These are phyloP conservation scores for Lochmaea capreae DNA, from an alignment of 2,888 invertebrate genomes.

Conservation along the genomic window DNA sequence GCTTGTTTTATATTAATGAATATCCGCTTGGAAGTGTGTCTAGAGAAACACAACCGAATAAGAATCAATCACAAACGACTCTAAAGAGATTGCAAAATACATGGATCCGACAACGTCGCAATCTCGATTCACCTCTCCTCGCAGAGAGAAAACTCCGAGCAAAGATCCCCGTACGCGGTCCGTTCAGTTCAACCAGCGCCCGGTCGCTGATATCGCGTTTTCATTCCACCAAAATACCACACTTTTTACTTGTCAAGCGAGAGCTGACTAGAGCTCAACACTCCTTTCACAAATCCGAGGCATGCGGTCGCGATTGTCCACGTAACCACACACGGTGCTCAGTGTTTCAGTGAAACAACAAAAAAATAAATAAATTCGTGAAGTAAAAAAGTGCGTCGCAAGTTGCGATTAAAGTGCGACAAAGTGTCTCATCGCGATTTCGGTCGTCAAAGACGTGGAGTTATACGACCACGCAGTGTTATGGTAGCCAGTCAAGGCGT, in stretches of 20 bases:
- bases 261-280: slow-evolving; percentile 22
- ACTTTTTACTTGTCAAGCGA: slow-evolving; percentile 26
- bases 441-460: slow-evolving; percentile 52
- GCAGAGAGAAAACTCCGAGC: slow-evolving; percentile 40
- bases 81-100: neutral
- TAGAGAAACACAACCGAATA: no score
- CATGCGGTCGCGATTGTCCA: slow-evolving; percentile 30
- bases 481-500: slow-evolving; percentile 67
- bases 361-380: neutral
- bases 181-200: slow-evolving; percentile 44
- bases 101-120: slow-evolving; percentile 26
- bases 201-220: slow-evolving; percentile 30
- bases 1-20: no score
- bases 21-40: no score
- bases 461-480: slow-evolving; percentile 50
- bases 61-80: neutral
- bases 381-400: slow-evolving; percentile 11
- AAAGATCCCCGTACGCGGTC: slow-evolving; percentile 35
- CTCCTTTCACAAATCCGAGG: slow-evolving; percentile 39
- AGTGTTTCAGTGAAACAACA: slow-evolving; percentile 18
- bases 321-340: slow-evolving; percentile 24
- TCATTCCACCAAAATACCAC: slow-evolving; percentile 30
- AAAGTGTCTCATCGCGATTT: slow-evolving; percentile 59
- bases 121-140: slow-evolving; percentile 37
- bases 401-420: slow-evolving; percentile 35